Base-by-base conservation (phyloP, 1,140 invertebrate genomes). In the Drosophila busckii region DNA sequence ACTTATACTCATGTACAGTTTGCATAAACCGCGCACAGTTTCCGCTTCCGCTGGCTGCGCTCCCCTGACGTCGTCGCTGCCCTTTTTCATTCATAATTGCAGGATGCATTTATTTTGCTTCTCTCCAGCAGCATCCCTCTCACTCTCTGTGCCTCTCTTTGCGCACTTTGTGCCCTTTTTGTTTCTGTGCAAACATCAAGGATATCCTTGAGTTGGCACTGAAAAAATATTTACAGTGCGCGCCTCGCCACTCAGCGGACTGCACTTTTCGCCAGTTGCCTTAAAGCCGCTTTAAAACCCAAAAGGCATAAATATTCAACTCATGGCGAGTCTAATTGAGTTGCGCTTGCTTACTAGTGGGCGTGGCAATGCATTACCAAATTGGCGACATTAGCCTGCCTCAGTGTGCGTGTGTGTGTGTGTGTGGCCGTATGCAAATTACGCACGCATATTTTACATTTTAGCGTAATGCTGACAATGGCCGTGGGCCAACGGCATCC, bases 141-240 rank as follows among this genome's bases (percentile, higher is more conserved):
- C 4, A 28, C 7, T 8, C 10, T 25, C 16, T 29, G 8, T 16
- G 1, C 15, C 35, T 19, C 26, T 23, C 9, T 17, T 17, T 15
- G 6, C 26, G 4, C 1, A 20, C 9, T 23, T 23, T 16, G 4
- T 12, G 15, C 25, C 25, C 32, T 34, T 34, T 48, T 41, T 42
- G 54, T 16, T 56, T 25, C 37, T 73, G 38, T 40, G 64, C 70
- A 76, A 76, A 70, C 70, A 76, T 58, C 62, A 78, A 71, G 71
- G 71, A 78, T 71, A 78, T 80, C 71, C 71, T 78, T 80, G 73
- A 78, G 71, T 73, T 78, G 73, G 46, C 73, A 64, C 63, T 80
- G 73, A 64, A 68, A 67, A 78, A 78, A 78, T 80, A 78, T 78
- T 78, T 78, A 28, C 52, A 52, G 34, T 54, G 34, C 50, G 52